Evolutionary conservation across 2,888 invertebrate genomes (phyloP).

Genomic region (Palloptera scutellata): DNA sequence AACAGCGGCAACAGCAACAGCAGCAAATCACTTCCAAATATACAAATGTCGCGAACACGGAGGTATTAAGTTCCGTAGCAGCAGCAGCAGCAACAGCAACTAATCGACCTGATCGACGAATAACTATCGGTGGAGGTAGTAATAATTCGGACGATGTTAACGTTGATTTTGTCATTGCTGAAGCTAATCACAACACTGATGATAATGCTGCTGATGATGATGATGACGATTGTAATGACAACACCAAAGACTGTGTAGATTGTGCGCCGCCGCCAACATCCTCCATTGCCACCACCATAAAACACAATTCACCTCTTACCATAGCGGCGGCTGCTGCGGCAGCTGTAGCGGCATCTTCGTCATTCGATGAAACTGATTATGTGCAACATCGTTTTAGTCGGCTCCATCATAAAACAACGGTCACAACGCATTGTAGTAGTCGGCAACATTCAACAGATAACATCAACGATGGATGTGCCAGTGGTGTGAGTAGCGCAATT

Average conservation of each 20-base stretch:
- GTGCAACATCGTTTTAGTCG: slow-evolving; percentile 56
- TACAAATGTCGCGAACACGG: slow-evolving; percentile 18
- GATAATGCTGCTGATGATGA: slow-evolving; percentile 12
- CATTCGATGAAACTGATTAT: slow-evolving; percentile 54
- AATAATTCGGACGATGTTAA: slow-evolving; percentile 44
- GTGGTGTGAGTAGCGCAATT: slow-evolving; percentile 56
- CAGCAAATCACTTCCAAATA: slow-evolving; percentile 17
- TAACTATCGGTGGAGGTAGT: slow-evolving; percentile 16
- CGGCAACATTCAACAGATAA: slow-evolving; percentile 21
- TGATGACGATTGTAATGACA: slow-evolving; percentile 3
- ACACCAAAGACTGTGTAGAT: slow-evolving; percentile 51
- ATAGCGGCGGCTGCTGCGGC: slow-evolving; percentile 7
- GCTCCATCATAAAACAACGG: slow-evolving; percentile 24
- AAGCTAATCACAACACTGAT: slow-evolving; percentile 27
- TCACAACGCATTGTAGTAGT: slow-evolving; percentile 10
- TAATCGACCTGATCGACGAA: slow-evolving; percentile 29
- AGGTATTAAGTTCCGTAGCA: slow-evolving; percentile 34
- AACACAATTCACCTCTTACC: slow-evolving; percentile 29
- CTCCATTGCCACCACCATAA: slow-evolving; percentile 7
- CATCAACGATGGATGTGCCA: slow-evolving; percentile 46
- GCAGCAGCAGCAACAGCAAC: neutral
- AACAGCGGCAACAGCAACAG: slow-evolving; percentile 26
- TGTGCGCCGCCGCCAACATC: slow-evolving; percentile 12
- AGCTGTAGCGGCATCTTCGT: slow-evolving; percentile 43
- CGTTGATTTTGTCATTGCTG: slow-evolving; percentile 48